These are phyloP conservation scores for Passer montanus DNA, from an alignment of 2,113 vertebrate genomes.

Conservation along the genomic window DNA sequence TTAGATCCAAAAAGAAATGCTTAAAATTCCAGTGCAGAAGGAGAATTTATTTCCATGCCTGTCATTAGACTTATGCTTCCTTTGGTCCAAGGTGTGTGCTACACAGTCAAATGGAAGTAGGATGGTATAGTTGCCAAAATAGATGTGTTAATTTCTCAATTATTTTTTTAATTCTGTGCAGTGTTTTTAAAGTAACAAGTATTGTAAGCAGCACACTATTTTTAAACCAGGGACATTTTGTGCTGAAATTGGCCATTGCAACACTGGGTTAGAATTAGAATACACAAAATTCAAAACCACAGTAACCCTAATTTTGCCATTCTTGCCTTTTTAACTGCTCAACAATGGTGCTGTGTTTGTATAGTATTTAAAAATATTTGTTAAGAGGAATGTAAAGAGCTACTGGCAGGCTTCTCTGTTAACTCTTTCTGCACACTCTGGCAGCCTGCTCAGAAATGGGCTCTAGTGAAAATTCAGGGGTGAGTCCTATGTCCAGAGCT, in stretches of 20 bases:
- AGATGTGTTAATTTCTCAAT: slow-evolving; percentile 35
- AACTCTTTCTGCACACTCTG: not conserved
- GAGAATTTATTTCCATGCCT: not conserved
- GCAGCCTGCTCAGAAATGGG: not conserved
- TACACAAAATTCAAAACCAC: slow-evolving; percentile 58
- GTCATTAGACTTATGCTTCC: not conserved
- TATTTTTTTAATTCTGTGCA: not conserved
- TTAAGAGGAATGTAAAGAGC: slow-evolving; percentile 8
- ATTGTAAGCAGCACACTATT: slow-evolving; percentile 35
- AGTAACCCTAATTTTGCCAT: slow-evolving; percentile 57
- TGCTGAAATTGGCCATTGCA: slow-evolving; percentile 51
- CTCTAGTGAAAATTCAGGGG: not conserved
- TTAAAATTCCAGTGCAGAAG: not conserved
- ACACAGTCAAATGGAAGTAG: not conserved
- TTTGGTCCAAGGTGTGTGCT: not conserved
- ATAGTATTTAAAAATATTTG: slow-evolving; percentile 40
- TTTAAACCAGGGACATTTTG: slow-evolving; percentile 62
- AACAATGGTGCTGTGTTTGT: slow-evolving; percentile 52
- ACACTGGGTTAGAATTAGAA: slow-evolving; percentile 54
- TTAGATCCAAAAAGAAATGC: not conserved
- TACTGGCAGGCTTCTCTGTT: slow-evolving; percentile 40
- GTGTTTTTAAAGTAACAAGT: slow-evolving; percentile 33
- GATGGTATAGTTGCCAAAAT: not conserved
- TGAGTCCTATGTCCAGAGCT: not conserved
- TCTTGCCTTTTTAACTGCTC: slow-evolving; percentile 41